Base-by-base conservation (phyloP, 2,888 invertebrate genomes). In the Cosmopolites sordidus region DNA sequence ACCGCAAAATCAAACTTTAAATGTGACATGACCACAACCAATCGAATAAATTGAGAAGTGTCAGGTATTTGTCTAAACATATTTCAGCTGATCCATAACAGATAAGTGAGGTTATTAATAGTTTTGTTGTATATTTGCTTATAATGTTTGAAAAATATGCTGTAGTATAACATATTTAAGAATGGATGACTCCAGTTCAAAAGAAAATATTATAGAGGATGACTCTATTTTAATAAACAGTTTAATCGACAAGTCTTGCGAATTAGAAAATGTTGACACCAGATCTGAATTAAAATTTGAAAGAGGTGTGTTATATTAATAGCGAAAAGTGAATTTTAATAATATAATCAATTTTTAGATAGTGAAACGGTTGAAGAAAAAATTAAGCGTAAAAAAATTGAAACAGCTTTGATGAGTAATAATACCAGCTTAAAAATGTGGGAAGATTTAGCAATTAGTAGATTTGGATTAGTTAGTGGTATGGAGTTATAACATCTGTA, bases 391-490 rank as follows among this genome's bases (percentile, higher is more conserved):
- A 71, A 75, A 57, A 70, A 76, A 59, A 83, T 87, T 58, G 83
- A 84, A 66, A 73, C 76, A 63, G 79, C 81, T 50, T 69, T 84
- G 41, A 67, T 70, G 42, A 73, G 77, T 60, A 69, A 77, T 14
- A 73, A 78, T 54, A 67, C 75, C 14, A 72, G 76, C 49, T 65
- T 82, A 56, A 76, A 80, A 60, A 74, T 77, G 59, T 83, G 84
- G 82, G 78, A 78, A 65, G 64, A 72, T 56, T 78, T 85, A 61
- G 87, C 88, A 1, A 76, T 77, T 39, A 79, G 81, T 43, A 80
- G 81, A 67, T 82, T 80, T 63, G 88, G 88, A 11, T 74, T 89
- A 58, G 83, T 88, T 42, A 81, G 79, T 71, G 84, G 84, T 84
- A 68, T 14, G 12, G 14, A n/a, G 8, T 9, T 3, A 17, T 42